Evolutionary conservation across 2,797 vertebrate species (phyloP).

Genomic region (Pantherophis vulpinus): DNA sequence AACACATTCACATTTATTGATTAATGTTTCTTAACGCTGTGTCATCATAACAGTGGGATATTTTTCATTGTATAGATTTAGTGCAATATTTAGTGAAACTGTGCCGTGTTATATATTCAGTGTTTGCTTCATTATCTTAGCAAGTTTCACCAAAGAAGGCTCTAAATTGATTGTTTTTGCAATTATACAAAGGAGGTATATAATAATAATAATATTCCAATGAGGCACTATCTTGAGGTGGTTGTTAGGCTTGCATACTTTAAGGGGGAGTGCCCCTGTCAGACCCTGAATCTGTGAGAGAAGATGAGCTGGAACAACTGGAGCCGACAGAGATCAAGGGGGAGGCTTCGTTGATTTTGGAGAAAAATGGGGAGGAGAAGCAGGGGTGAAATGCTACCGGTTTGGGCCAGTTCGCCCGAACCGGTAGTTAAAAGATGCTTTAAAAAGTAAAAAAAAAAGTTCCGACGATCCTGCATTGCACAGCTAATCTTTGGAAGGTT

Average conservation of each 20-base stretch:
- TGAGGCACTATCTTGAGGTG: not conserved
- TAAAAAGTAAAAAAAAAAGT: too few species aligned
- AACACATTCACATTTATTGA: conserved; percentile 26
- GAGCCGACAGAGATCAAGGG: too few species aligned
- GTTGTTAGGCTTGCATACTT: not conserved
- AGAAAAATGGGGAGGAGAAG: too few species aligned
- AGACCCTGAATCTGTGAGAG: too few species aligned
- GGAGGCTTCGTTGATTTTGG: too few species aligned
- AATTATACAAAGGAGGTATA: not conserved
- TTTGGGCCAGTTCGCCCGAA: too few species aligned
- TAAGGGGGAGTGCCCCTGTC: not conserved
- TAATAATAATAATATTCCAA: too few species aligned
- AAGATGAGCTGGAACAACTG: too few species aligned
- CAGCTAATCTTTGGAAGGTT: too few species aligned
- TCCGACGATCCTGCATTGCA: too few species aligned
- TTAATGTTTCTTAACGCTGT: conserved; percentile 25
- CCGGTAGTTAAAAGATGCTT: too few species aligned
- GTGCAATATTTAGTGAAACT: conserved; percentile 8
- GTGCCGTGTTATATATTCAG: not conserved
- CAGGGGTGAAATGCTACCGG: too few species aligned
- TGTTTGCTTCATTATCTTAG: not conserved
- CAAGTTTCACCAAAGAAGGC: not conserved
- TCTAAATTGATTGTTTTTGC: conserved; percentile 8
- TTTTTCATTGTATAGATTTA: conserved; percentile 16
- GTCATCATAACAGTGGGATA: not conserved